Conservation (phyloP, 2,888 invertebrate genomes). For the Ophion ellenae region DNA sequence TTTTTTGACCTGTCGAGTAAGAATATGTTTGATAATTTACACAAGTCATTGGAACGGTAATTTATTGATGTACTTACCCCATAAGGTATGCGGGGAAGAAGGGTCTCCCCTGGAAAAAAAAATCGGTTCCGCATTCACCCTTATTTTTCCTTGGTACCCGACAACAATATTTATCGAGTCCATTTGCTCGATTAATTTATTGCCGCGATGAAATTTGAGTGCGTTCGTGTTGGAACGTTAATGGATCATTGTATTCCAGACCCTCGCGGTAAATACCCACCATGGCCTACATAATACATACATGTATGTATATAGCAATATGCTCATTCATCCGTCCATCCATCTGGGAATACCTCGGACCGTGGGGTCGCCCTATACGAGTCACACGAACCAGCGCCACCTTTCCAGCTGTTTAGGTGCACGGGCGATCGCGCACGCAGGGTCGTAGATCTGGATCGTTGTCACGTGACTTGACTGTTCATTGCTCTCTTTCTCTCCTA, state of each 20-base stretch:
- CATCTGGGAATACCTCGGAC: slow-evolving; percentile 50
- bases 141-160: slow-evolving; percentile 13
- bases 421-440: slow-evolving; percentile 59
- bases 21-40: slow-evolving; percentile 8
- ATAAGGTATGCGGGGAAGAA: slow-evolving; percentile 5
- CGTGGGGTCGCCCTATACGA: slow-evolving; percentile 43
- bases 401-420: slow-evolving; percentile 50
- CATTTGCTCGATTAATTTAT: slow-evolving; percentile 52
- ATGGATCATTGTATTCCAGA: slow-evolving; percentile 57
- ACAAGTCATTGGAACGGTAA: background rate
- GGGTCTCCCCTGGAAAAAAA: background rate
- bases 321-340: slow-evolving; percentile 35
- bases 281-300: slow-evolving; percentile 22
- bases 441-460: slow-evolving; percentile 62
- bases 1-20: background rate
- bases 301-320: slow-evolving; percentile 15
- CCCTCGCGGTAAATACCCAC: slow-evolving; percentile 43
- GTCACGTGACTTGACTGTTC: slow-evolving; percentile 64
- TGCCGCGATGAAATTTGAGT: slow-evolving; percentile 47
- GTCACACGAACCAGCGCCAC: slow-evolving; percentile 45
- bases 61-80: background rate
- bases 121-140: slow-evolving; percentile 8
- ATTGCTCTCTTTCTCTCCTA: slow-evolving; percentile 47
- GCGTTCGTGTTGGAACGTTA: slow-evolving; percentile 44
- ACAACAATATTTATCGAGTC: slow-evolving; percentile 42